Conservation (phyloP, 2,113 vertebrate genomes). For the Strix uralensis region DNA sequence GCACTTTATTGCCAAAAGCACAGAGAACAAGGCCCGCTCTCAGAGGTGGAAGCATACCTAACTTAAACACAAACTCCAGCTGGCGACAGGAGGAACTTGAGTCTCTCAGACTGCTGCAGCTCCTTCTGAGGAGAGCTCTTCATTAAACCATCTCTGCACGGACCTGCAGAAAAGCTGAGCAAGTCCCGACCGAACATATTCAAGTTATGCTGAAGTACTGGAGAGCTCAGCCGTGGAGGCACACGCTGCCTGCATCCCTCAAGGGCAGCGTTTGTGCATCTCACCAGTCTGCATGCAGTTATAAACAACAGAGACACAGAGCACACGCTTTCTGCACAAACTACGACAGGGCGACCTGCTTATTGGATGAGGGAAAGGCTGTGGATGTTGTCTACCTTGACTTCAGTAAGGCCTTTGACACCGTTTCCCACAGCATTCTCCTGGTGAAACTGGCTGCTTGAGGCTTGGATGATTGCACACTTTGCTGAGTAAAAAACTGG, state of each 20-base stretch:
- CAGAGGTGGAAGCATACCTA: background rate
- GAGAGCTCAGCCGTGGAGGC: background rate
- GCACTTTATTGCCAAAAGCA: background rate
- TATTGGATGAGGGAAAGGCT: too few species aligned
- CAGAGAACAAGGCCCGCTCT: background rate
- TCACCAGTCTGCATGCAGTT: background rate
- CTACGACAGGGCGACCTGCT: too few species aligned
- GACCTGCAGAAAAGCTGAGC: fast-evolving
- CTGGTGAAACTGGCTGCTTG: too few species aligned
- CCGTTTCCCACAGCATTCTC: too few species aligned
- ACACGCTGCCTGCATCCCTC: background rate
- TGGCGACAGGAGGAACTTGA: fast-evolving
- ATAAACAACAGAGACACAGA: background rate
- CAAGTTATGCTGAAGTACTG: fast-evolving
- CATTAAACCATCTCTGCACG: background rate
- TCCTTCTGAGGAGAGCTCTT: background rate
- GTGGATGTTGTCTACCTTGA: too few species aligned
- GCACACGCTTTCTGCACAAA: background rate
- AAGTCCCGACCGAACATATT: fast-evolving
- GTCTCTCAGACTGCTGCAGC: background rate
- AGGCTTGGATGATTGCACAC: too few species aligned
- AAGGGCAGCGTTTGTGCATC: background rate
- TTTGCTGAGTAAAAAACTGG: too few species aligned
- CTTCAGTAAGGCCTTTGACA: too few species aligned
- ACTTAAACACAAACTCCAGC: background rate